A percentile compares a stretch with the other conserved stretches of the same genome.
Evolutionary conservation across 2,888 invertebrate genomes (phyloP).

Genomic region (Ichneumoninae sp.): DNA sequence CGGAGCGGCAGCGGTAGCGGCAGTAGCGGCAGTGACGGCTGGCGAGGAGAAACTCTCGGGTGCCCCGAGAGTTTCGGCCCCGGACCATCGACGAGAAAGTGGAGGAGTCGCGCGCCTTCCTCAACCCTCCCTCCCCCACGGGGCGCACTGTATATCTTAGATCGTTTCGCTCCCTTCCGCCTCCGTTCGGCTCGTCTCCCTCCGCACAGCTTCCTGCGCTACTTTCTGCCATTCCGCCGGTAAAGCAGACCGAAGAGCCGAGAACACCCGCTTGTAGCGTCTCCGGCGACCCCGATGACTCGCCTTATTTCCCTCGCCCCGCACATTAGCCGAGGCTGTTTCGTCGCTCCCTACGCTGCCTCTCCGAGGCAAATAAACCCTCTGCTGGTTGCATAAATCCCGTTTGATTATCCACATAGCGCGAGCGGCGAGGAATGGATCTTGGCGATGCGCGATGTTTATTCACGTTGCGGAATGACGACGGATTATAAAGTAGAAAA

Average conservation of each 20-base stretch:
- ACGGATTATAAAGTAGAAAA: background rate
- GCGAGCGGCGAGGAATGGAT: background rate
- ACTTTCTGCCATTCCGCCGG: conserved; percentile 43
- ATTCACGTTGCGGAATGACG: background rate
- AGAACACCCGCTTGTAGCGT: conserved; percentile 46
- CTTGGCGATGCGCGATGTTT: background rate
- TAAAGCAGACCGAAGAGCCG: conserved; percentile 8
- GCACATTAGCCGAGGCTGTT: conserved; percentile 49
- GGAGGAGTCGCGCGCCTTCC: conserved; percentile 46
- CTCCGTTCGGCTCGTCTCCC: conserved; percentile 23
- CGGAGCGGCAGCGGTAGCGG: conserved; percentile 38
- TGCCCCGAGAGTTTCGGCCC: conserved; percentile 51
- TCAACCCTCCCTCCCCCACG: background rate
- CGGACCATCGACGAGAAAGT: conserved; percentile 38
- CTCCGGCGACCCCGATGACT: conserved; percentile 60
- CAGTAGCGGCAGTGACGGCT: conserved; percentile 47
- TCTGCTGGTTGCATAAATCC: conserved; percentile 2
- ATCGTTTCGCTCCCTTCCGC: conserved; percentile 62
- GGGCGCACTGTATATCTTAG: conserved; percentile 31
- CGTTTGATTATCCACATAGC: conserved; percentile 48
- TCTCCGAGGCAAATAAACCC: conserved; percentile 50
- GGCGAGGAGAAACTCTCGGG: conserved; percentile 58
- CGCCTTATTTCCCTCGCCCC: conserved; percentile 61
- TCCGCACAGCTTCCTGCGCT: conserved; percentile 3
- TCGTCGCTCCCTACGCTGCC: background rate